A percentile compares a stretch with the other conserved stretches of the same genome.
Evolutionary conservation across 2,113 vertebrate species (phyloP).

Genomic region (Eonycteris spelaea): DNA sequence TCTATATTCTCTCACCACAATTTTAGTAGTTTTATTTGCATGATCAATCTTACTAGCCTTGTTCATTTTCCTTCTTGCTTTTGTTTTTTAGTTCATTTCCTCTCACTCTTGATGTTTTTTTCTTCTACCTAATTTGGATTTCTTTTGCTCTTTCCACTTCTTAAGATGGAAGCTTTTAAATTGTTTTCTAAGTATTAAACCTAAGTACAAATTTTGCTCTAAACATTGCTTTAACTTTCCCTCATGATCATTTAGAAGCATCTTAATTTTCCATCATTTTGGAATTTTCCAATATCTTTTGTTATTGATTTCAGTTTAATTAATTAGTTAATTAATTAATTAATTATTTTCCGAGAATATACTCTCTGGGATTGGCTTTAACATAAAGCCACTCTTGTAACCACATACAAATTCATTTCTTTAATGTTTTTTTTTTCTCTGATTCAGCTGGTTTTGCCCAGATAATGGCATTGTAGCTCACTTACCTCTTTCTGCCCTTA

Average conservation of each 20-base stretch:
- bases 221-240: neutral
- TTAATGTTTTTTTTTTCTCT: no score
- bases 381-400: constrained; percentile 27
- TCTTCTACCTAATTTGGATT: neutral
- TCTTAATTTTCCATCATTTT: neutral
- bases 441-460: no score
- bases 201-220: neutral
- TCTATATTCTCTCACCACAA: neutral
- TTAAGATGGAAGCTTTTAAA: neutral
- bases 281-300: neutral
- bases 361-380: neutral
- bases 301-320: neutral
- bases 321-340: neutral
- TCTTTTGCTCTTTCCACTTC: neutral
- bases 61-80: neutral
- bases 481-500: no score
- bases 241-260: neutral
- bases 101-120: neutral
- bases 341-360: neutral
- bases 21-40: neutral
- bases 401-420: no score
- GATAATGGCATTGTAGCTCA: no score
- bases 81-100: neutral
- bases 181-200: neutral
- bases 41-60: neutral